Evolutionary conservation across 64 coral and sea anemone genomes (phyloP), one percentile per base, ranked within the genome.

Genomic region (Stichodactyla helianthus): DNA sequence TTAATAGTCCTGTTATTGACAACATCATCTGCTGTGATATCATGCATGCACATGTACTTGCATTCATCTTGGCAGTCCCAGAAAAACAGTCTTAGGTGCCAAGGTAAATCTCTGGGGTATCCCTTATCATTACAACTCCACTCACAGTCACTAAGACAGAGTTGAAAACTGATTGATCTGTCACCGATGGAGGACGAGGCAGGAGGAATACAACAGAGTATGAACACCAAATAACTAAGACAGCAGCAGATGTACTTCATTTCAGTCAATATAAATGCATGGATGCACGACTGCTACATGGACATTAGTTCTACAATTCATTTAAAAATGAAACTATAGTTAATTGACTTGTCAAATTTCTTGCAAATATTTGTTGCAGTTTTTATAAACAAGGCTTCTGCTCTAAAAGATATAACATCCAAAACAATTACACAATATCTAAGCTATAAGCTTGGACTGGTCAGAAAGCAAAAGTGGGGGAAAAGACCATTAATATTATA

Each of bases 11-110:
- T 71, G 7, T 86, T 88, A n/a, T 25, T 16, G 85, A 4, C 71
- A 9, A 99, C 51, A 70, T 88, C 88, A 53, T 25, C 27, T 28
- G 80, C 71, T 10, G 97, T 99, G 79, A 95, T 77, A 31, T 93
- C 71, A 50, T 99, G 93, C 97, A 99, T 99, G 64, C 97, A 99
- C 1, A 55, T 89, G 27, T 99, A 99, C 88, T 99, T 99, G 91
- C 97, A 99, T 79, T 99, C 97, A 91, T 99, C 93, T 6, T 55
- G 7, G 54, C 97, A 99, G 22, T 87, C 80, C 97, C 97, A 99
- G 20, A 88, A 88, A 93, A 99, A 95, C 11, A 93, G 14, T 19
- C 64, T 85, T 54, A 99, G 79, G 57, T 90, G 88, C 35, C 90
- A 87, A 16, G 97, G 97, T 54, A 99, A 74, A 20, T 88, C 83